Conservation (phyloP, 2,113 vertebrate genomes). For the Percopsis transmontana region DNA sequence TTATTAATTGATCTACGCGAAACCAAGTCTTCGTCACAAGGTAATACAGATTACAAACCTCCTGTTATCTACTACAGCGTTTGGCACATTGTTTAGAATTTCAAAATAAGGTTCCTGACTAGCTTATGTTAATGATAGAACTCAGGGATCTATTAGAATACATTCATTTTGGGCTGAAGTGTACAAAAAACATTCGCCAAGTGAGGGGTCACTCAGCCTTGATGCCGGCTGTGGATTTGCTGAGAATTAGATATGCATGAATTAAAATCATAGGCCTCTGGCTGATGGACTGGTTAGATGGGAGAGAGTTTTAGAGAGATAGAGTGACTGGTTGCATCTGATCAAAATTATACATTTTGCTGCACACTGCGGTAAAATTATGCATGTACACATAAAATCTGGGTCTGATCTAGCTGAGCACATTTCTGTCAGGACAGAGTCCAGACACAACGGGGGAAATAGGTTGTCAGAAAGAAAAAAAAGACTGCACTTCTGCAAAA, state of each 20-base stretch:
- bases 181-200: slow-evolving; percentile 63
- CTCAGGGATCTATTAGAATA: slow-evolving; percentile 57
- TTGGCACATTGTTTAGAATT: slow-evolving; percentile 59
- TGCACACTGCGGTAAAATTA: not conserved
- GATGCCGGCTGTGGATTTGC: slow-evolving; percentile 26
- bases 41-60: slow-evolving; percentile 74
- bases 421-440: slow-evolving; percentile 36
- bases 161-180: slow-evolving; percentile 46
- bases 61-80: slow-evolving; percentile 66
- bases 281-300: slow-evolving; percentile 19
- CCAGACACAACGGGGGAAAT: slow-evolving; percentile 25
- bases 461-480: slow-evolving; percentile 59
- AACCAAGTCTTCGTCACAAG: slow-evolving; percentile 61
- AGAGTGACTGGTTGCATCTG: slow-evolving; percentile 2
- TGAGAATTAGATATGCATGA: slow-evolving; percentile 35
- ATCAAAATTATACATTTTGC: slow-evolving; percentile 33
- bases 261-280: slow-evolving; percentile 19
- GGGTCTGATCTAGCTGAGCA: slow-evolving; percentile 22
- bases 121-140: slow-evolving; percentile 60
- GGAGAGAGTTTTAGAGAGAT: slow-evolving; percentile 19
- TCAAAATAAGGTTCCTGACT: slow-evolving; percentile 48
- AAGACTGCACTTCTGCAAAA: slow-evolving; percentile 64
- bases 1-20: slow-evolving; percentile 65
- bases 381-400: slow-evolving; percentile 13
- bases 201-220: slow-evolving; percentile 59